Conservation (phyloP, 1,140 invertebrate species). For the Geopemphigus sp. region DNA sequence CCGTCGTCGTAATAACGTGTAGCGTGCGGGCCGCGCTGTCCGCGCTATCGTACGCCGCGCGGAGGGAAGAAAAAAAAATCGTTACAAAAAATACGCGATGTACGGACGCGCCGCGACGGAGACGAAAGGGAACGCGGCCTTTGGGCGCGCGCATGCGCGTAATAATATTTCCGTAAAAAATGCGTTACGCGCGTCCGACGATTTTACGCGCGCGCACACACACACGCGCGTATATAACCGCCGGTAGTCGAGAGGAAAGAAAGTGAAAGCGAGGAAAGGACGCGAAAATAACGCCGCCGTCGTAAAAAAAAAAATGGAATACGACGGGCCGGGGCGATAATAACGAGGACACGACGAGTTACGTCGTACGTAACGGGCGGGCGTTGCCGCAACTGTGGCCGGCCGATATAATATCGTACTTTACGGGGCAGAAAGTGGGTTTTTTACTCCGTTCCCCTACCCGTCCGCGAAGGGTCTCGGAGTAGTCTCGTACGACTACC, state of each 20-base stretch:
- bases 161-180: too few relatives aligned
- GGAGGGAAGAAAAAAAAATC: neutral
- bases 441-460: slow-evolving; percentile 6
- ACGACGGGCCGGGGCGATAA: neutral
- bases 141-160: neutral
- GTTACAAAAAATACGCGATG: neutral
- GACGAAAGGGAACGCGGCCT: neutral
- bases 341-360: neutral
- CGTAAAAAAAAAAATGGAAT: neutral
- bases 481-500: neutral
- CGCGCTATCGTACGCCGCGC: neutral
- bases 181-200: too few relatives aligned
- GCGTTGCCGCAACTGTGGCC: slow-evolving; percentile 16
- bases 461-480: slow-evolving; percentile 12
- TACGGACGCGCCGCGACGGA: neutral
- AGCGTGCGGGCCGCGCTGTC: too few relatives aligned
- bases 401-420: slow-evolving; percentile 32
- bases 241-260: too few relatives aligned
- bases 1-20: neutral
- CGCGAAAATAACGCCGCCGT: neutral
- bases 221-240: too few relatives aligned
- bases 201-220: too few relatives aligned
- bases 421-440: neutral
- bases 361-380: neutral
- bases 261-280: too few relatives aligned